A percentile compares a stretch with the other conserved stretches of the same genome.
Evolutionary conservation across 2,888 invertebrate genomes (phyloP).

Genomic region (Drosophila monieri): DNA sequence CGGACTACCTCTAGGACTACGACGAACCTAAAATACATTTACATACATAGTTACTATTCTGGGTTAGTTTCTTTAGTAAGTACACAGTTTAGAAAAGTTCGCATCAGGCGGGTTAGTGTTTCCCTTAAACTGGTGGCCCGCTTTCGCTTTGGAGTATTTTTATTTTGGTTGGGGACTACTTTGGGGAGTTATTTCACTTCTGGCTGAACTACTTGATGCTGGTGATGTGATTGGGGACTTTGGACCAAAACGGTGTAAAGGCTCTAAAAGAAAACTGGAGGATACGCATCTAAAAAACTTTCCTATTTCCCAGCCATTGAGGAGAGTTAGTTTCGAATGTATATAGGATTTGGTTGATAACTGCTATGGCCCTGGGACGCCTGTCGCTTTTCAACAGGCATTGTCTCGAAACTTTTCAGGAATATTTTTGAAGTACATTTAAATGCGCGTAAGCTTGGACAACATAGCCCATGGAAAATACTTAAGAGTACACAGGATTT

Average conservation of each 20-base stretch:
- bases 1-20: constrained; percentile 26
- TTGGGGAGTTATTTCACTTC: not conserved
- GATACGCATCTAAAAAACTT: not conserved
- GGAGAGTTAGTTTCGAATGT: not conserved
- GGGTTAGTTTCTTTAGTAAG: constrained; percentile 30
- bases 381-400: too few species aligned
- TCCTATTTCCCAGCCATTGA: not conserved
- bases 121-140: constrained; percentile 19
- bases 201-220: not conserved
- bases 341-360: not conserved
- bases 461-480: not conserved
- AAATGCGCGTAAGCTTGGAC: not conserved
- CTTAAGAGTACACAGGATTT: not conserved
- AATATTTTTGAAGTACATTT: not conserved
- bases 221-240: not conserved
- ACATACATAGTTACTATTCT: constrained; percentile 38
- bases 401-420: too few species aligned
- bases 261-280: not conserved
- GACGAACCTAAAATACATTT: constrained; percentile 29
- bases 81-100: constrained; percentile 54
- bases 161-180: not conserved
- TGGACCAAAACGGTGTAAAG: not conserved
- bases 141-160: constrained; percentile 33
- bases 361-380: not conserved
- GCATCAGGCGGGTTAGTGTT: constrained; percentile 62